Base-by-base conservation (phyloP, 2,888 invertebrate species). In the Diachrysia chrysitis region DNA sequence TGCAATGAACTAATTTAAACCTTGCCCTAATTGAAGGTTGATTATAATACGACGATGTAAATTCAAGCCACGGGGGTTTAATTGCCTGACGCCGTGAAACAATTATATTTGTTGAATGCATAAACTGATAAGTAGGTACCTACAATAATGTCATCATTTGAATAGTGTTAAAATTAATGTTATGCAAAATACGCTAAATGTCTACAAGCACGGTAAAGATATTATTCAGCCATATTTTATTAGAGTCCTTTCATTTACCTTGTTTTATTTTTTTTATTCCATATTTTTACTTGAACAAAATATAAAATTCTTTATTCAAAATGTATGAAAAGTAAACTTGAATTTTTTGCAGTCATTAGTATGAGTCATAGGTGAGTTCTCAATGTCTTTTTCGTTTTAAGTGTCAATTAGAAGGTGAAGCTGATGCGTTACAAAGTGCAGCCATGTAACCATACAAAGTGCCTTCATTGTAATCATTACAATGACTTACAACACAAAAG, bases 101-200 rank as follows among this genome's bases (percentile, higher is more conserved):
- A 65, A 71, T 73, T 73, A 76, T 73, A 32, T 66, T 60, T 64
- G 63, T 69, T 67, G 65, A 67, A 81, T 75, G 72, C 78, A 66
- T 63, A 63, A 55, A 61, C 23, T 17, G 61, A 63, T 54, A 69
- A 65, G 7, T 21, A n/a, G n/a, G n/a, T n/a, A n/a, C n/a, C n/a
- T n/a, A 17, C 7, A 21, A 19, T 10, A 19, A 9, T 48, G 48
- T 48, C 4, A 19, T 16, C 9, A 19, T 19, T 1, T 17, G 10
- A 37, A 16, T 37, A 37, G 1, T 16, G 16, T 16, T 32, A 32
- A 5, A 10, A n/a, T n/a, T n/a, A n/a, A n/a, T n/a, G n/a, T n/a
- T n/a, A n/a, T n/a, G n/a, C n/a, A n/a, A n/a, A n/a, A n/a, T n/a
- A n/a, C n/a, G n/a, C n/a, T n/a, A n/a, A n/a, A n/a, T n/a, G n/a